Evolutionary conservation across 2,797 vertebrate species (phyloP).

Genomic region (Schizopygopsis malacanthus): DNA sequence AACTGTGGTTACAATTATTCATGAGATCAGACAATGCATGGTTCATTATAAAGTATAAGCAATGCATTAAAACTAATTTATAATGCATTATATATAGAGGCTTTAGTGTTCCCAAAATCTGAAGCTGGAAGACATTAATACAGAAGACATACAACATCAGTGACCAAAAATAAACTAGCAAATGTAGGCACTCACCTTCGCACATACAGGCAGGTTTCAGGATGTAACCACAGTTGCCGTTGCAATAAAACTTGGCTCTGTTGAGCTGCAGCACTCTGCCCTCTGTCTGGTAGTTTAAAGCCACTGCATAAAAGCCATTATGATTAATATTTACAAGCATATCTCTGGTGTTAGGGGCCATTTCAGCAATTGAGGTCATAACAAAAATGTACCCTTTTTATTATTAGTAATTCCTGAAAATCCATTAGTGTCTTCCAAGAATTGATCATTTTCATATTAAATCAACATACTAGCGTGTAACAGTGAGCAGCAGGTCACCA

Average conservation of each 20-base stretch:
- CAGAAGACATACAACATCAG: background rate
- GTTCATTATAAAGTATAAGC: too few relatives aligned
- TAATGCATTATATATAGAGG: background rate
- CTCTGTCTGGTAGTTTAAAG: slow-evolving; percentile 97
- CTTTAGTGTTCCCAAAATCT: background rate
- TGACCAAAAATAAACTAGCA: background rate
- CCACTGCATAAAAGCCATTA: slow-evolving; percentile 77
- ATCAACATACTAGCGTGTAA: background rate
- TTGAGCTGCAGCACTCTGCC: slow-evolving; percentile 96
- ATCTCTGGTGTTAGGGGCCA: too few relatives aligned
- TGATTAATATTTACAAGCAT: background rate
- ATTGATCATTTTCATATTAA: background rate
- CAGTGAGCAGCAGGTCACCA: background rate
- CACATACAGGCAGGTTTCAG: slow-evolving; percentile 93
- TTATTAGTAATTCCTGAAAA: background rate
- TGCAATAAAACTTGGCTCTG: slow-evolving; percentile 94
- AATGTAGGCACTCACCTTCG: slow-evolving; percentile 82
- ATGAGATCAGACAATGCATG: too few relatives aligned
- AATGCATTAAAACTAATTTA: background rate
- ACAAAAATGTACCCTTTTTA: background rate
- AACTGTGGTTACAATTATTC: too few relatives aligned
- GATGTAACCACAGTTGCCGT: slow-evolving; percentile 94
- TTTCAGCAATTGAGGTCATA: background rate
- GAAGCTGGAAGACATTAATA: background rate
- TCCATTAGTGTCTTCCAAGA: background rate